Evolutionary conservation across 2,888 invertebrate species (phyloP), one percentile per base, ranked within the genome.

Genomic region (Caradrina kadenii): DNA sequence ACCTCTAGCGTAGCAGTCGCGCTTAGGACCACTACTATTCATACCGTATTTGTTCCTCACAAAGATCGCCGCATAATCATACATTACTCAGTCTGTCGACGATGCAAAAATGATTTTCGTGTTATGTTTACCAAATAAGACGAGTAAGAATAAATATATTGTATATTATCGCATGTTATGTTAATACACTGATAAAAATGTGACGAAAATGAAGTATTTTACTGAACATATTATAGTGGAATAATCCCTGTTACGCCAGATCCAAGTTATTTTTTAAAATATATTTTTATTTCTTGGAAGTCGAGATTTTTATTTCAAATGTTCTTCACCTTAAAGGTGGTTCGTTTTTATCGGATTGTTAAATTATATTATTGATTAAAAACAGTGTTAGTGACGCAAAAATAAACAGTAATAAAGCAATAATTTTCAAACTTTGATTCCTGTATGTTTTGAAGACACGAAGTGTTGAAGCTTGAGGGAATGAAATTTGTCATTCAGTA

Each of bases 271-370:
- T 75, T 74, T 26, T 58, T 31, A 45, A 67, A 70, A 79, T 75
- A 75, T 82, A 82, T 71, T 69, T 72, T 79, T 69, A 63, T 75
- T 75, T 79, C 82, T 78, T 80, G 82, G 76, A 82, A 45, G 10
- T 26, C 26, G 50, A 75, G 63, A 71, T 82, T 80, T 80, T 82
- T 66, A 81, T 81, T 79, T 79, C 54, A 60, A 59, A 68, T 65
- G 63, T 26, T 77, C 45, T 58, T 62, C 54, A 31, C 63, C 61
- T 69, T 50, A 49, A 63, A 77, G 78, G 81, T 65, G 66, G 64
- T 58, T 69, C 10, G 53, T 69, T 76, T 65, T 61, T 69, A 64
- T 73, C 80, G 82, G 81, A 83, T 72, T 83, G 69, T 82, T 80
- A 55, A 73, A 65, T 62, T 69, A 39, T 63, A 35, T 50, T 26